phyloP scores from a whole-genome alignment of 2,113 vertebrate species.

The Catagonus wagneri region DNA sequence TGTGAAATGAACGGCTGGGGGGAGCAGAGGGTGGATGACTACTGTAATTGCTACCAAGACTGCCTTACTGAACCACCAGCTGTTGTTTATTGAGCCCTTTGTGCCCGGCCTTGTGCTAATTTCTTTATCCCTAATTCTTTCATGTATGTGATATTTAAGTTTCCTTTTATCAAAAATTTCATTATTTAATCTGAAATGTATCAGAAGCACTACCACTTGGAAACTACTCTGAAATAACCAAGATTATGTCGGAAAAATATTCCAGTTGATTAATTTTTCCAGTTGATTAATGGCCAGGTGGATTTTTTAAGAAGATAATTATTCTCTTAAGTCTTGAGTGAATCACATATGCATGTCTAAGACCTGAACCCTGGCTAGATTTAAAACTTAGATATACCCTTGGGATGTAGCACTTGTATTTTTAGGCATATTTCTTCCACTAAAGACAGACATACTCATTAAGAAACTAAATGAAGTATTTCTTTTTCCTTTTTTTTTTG shows the following conservation, averaged over 20 bases:
- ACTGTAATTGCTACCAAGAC: fast-evolving
- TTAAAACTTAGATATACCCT: not conserved
- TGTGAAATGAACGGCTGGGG: not conserved
- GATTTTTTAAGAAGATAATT: not conserved
- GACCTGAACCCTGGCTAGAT: not conserved
- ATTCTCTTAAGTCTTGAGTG: conserved; percentile 4
- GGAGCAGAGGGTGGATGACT: not conserved
- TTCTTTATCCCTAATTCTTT: not conserved
- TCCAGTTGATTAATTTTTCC: not conserved
- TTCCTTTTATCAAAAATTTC: not conserved
- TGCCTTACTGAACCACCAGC: not conserved
- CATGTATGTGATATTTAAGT: not conserved
- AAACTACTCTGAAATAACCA: conserved; percentile 35
- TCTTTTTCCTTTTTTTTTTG: not conserved
- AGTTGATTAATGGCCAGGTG: not conserved
- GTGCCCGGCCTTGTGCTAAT: not conserved
- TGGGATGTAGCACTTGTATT: conserved; percentile 14
- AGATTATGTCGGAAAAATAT: conserved; percentile 4
- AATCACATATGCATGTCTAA: not conserved
- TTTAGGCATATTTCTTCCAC: not conserved
- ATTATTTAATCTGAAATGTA: not conserved
- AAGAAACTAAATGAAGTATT: conserved; percentile 36
- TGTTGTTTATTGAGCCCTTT: not conserved
- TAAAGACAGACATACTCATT: not conserved
- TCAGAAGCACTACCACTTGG: not conserved